A percentile compares a stretch with the other conserved stretches of the same genome.
Conservation (phyloP, 2,888 invertebrate species). For the Hirtodrosophila duncani region DNA sequence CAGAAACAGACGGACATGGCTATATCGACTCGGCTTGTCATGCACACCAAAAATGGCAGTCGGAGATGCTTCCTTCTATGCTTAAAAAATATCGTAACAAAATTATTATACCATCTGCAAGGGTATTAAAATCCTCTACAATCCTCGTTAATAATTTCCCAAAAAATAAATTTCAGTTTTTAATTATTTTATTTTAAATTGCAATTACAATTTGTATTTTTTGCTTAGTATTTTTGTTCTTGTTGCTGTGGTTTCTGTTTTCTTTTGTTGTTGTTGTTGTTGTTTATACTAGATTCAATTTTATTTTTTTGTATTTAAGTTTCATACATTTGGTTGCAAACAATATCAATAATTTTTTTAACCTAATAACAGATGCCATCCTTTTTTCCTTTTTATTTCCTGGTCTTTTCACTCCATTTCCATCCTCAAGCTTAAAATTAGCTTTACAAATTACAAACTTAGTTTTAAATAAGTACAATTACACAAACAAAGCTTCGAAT, state of each 20-base stretch:
- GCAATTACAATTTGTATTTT: constrained; percentile 56
- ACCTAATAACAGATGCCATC: constrained; percentile 67
- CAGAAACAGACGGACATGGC: too few species aligned
- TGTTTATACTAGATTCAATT: constrained; percentile 29
- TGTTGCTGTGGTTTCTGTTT: constrained; percentile 27
- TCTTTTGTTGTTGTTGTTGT: constrained; percentile 40
- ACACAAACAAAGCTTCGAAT: constrained; percentile 55
- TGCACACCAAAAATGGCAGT: too few species aligned
- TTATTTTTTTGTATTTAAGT: constrained; percentile 45
- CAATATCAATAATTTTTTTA: constrained; percentile 68
- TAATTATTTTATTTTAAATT: constrained; percentile 66
- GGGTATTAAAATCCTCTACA: too few species aligned
- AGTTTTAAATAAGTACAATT: constrained; percentile 10
- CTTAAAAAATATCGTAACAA: too few species aligned
- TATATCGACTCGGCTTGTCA: too few species aligned
- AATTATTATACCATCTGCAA: too few species aligned
- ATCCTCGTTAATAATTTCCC: too few species aligned
- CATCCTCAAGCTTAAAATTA: constrained; percentile 47
- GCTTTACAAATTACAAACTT: constrained; percentile 38
- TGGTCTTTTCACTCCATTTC: constrained; percentile 2
- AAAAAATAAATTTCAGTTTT: not conserved
- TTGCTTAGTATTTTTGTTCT: constrained; percentile 23
- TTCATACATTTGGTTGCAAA: constrained; percentile 71
- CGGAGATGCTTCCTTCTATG: too few species aligned
- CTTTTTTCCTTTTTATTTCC: constrained; percentile 26